Base-by-base conservation (phyloP, 2,888 invertebrate species). In the Pelosia muscerda region DNA sequence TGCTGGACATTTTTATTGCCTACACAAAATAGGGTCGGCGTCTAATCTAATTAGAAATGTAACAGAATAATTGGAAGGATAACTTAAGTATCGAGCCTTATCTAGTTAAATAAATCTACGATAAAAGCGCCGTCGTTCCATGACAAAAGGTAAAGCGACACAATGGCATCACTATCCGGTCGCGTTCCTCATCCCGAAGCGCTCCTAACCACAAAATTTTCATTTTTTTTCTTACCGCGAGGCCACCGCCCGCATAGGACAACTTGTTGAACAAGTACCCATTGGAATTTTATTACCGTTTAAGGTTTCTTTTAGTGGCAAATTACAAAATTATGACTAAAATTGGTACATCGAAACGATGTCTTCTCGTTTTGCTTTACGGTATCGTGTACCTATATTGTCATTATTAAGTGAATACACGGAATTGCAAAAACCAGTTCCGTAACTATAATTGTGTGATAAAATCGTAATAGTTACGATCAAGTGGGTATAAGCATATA, bases 191-290 rank as follows among this genome's bases (percentile, higher is more conserved):
- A 75, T 77, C 80, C 81, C 78, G 78, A 78, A 79, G 81, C 79
- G 79, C 78, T 81, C 77, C 83, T 86, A 85, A 91, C 92, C 92
- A 88, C 92, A 91, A 89, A 85, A 86, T 88, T 89, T 87, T 84
- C 71, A 84, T 86, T 90, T 90, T 88, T 65, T 88, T 87, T 81
- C 82, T 82, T 77, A 71, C 72, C 68, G 78, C 78, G 67, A 69
- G 75, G 83, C 75, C 83, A 76, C 76, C 75, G 86, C 92, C 93
- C 93, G 93, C 92, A 93, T 93, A 79, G 84, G 78, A 77, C 77
- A 72, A 78, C 72, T 85, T 77, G 85, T 84, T 78, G 67, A 79
- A 87, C 86, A 80, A 83, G 84, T 84, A 82, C 81, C 79, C 81
- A 73, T 81, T 81, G 81, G 84, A 84, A 85, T 90, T 90, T 91